Conservation (phyloP, 1,140 invertebrate genomes). For the Venturia canescens region DNA sequence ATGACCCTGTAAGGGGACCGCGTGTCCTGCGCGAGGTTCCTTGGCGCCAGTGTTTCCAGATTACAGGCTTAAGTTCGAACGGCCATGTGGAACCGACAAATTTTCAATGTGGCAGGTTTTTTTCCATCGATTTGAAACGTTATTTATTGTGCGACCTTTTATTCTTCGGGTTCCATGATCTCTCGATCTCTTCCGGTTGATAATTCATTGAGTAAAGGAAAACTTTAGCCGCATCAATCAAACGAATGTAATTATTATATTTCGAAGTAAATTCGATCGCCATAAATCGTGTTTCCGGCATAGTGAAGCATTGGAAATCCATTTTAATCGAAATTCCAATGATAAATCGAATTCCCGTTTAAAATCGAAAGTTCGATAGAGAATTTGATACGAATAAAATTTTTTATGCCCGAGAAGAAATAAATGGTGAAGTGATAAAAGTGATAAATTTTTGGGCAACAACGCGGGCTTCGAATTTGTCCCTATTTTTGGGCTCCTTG, state of each 20-base stretch:
- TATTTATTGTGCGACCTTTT: too few species aligned
- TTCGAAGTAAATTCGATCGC: neutral
- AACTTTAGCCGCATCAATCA: neutral
- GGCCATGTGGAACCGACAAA: constrained; percentile 36
- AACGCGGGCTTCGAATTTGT: neutral
- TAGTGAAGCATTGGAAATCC: neutral
- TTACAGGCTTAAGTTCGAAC: constrained; percentile 32
- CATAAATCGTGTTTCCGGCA: neutral
- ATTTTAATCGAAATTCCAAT: neutral
- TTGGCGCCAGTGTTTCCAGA: constrained; percentile 25
- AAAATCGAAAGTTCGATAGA: too few species aligned
- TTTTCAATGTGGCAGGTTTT: neutral
- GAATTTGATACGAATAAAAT: too few species aligned
- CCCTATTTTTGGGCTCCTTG: constrained; percentile 13
- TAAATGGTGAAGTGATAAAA: too few species aligned
- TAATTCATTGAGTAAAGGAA: neutral
- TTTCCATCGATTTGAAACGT: neutral
- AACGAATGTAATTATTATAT: neutral
- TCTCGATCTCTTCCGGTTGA: neutral
- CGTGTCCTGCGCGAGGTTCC: neutral
- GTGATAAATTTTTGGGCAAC: too few species aligned
- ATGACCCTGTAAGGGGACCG: constrained; percentile 15
- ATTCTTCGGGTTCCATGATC: neutral
- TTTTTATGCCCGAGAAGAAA: too few species aligned
- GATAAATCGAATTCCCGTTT: too few species aligned